Evolutionary conservation across 2,797 vertebrate genomes (phyloP), one percentile per base, ranked within the genome.

Genomic region (Anguilla pacifica): DNA sequence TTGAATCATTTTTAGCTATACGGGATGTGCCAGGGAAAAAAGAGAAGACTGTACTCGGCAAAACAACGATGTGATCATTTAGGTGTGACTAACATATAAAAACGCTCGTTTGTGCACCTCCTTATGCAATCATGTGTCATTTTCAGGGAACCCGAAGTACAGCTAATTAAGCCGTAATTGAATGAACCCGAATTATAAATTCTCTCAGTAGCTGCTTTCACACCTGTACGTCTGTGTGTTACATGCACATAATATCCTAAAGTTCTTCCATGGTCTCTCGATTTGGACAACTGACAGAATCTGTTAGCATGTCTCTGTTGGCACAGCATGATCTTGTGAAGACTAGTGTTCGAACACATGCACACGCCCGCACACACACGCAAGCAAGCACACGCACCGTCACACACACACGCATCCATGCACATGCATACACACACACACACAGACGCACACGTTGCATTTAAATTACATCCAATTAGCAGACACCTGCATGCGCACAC

Each of bases 231-330:
- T 95, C 92, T 92, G 61, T 67, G 57, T 67, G 25, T 22, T 22
- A 4, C 89, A 91, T 91, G 92, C 93, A 91, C 94, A 95, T 94
- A 94, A 94, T 92, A 92, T 93, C 93, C 90, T 96, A 95, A 96
- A 95, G 95, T 95, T 95, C 94, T 95, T 96, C 94, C 95, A 96
- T 95, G 95, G 95, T 96, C 94, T 95, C 95, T 95, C 94, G 94
- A 93, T 94, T 95, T 96, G 96, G 95, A 93, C 93, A 89, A 87
- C 93, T 95, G 96, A 96, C 96, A 96, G 93, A 89, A 91, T 92
- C 92, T 94, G 95, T 95, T 96, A 95, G 95, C 95, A 96, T 95
- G 95, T 96, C 95, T 95, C 96, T 96, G 94, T 94, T 93, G 94
- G 93, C 94, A 92, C 95, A 95, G 95, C 95, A 96, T 96, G 96